Base-by-base conservation (phyloP, 2,888 invertebrate genomes). In the Schrankia costaestrigalis region DNA sequence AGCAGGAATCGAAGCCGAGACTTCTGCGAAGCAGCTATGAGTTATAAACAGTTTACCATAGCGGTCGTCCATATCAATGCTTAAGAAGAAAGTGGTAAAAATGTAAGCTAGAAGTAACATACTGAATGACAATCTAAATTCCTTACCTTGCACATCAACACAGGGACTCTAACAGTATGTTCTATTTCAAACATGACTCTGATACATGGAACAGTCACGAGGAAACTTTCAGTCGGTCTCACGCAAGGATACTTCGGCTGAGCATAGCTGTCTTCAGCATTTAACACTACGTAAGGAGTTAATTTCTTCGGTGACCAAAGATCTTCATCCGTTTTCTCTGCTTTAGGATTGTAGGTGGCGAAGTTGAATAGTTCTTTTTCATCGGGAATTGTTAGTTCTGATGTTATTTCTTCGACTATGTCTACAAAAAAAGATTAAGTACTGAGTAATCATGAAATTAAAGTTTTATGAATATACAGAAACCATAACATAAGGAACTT, bases 301-400 rank as follows among this genome's bases (percentile, higher is more conserved):
- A 93, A 78, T 68, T 92, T 92, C 63, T 90, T 92, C 0, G 93
- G 91, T 30, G 92, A 90, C 94, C 94, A 94, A 1, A 94, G 77
- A 59, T 94, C 93, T 35, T 91, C 91, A 2, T 90, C 88, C 1
- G 69, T 63, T 35, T 71, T 85, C 53, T 78, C 81, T 1, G 58
- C 47, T 17, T 74, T 78, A 0, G 79, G 78, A 26, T 81, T 76
- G 45, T 76, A 84, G 10, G 76, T 76, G 0, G 87, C 69, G 39
- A 89, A 89, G 39, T 78, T 86, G 23, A 88, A 82, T 0, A 70
- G 71, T 46, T 90, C 90, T 28, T 83, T 89, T n/a, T 88, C 86
- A 2, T 87, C 87, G 0, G 84, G 78, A 3, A 81, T 57, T 0
- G 68, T 63, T 14, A 89, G 53, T 54, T 88, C 88, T 1, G 77